Evolutionary conservation across 2,888 invertebrate species (phyloP).

Genomic region (Fragum whitleyi): DNA sequence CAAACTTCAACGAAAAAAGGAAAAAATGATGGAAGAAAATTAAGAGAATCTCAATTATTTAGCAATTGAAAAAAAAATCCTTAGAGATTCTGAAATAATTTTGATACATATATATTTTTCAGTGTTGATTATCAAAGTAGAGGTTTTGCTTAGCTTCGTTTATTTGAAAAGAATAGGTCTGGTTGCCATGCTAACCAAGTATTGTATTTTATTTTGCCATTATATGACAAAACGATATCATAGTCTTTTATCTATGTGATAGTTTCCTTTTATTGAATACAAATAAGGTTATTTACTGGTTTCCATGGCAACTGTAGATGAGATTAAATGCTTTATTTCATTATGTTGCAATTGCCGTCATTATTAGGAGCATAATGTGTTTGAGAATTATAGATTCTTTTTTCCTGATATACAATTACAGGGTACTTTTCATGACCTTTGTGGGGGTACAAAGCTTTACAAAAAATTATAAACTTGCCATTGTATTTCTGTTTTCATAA

Average conservation of each 20-base stretch:
- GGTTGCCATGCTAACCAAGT: background rate
- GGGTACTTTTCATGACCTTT: too few species aligned
- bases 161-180: background rate
- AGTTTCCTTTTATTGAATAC: constrained; percentile 27
- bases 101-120: too few species aligned
- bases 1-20: too few species aligned
- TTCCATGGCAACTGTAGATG: constrained; percentile 38
- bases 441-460: too few species aligned
- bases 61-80: too few species aligned
- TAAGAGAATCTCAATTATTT: too few species aligned
- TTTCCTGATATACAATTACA: too few species aligned
- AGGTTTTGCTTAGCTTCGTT: background rate
- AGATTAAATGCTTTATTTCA: constrained; percentile 10
- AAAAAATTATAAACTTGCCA: too few species aligned
- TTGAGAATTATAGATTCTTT: background rate
- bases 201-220: constrained; percentile 1
- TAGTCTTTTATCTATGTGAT: constrained; percentile 18
- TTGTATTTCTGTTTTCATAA: too few species aligned
- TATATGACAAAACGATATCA: background rate
- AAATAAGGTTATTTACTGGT: constrained; percentile 48
- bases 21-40: too few species aligned
- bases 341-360: constrained; percentile 6
- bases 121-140: background rate
- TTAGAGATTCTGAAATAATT: too few species aligned
- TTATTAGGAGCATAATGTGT: background rate